phyloP scores from a whole-genome alignment of 2,888 invertebrate genomes.

The Drosophila cyrtoloma region DNA sequence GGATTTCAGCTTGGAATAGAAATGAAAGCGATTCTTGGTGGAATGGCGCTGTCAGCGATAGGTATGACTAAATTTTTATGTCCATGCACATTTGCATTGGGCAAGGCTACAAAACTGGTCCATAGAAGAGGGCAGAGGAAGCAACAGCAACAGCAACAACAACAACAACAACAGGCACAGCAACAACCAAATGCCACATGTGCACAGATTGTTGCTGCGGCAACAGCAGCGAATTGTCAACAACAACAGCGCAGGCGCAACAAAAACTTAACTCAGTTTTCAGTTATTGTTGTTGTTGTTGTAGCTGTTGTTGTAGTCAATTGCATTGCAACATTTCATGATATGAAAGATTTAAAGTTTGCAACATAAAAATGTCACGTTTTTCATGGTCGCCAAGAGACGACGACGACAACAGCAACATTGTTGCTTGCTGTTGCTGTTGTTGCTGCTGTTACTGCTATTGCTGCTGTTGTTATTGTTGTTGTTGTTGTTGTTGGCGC shows the following conservation, averaged over 20 bases:
- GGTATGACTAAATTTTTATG: slow-evolving; percentile 9
- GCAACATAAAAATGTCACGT: slow-evolving; percentile 85
- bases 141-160: slow-evolving; percentile 15
- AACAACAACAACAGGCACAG: background rate
- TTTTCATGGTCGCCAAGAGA: slow-evolving; percentile 84
- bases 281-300: slow-evolving; percentile 48
- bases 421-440: slow-evolving; percentile 34
- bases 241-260: slow-evolving; percentile 68
- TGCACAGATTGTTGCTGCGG: slow-evolving; percentile 36
- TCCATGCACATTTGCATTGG: slow-evolving; percentile 10
- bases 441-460: slow-evolving; percentile 18
- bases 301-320: slow-evolving; percentile 73
- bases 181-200: slow-evolving; percentile 47
- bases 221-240: slow-evolving; percentile 74
- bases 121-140: slow-evolving; percentile 5
- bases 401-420: slow-evolving; percentile 51
- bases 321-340: slow-evolving; percentile 81
- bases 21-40: background rate
- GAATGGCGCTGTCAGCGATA: background rate
- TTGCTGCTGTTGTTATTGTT: slow-evolving; percentile 36
- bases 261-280: slow-evolving; percentile 55
- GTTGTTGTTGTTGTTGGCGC: slow-evolving; percentile 51
- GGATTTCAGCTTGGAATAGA: background rate
- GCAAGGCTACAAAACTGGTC: slow-evolving; percentile 18
- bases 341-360: slow-evolving; percentile 84